A percentile compares a stretch with the other conserved stretches of the same genome.
These are phyloP conservation scores for Zeuzera pyrina DNA, from an alignment of 2,888 invertebrate genomes.

Conservation along the genomic window DNA sequence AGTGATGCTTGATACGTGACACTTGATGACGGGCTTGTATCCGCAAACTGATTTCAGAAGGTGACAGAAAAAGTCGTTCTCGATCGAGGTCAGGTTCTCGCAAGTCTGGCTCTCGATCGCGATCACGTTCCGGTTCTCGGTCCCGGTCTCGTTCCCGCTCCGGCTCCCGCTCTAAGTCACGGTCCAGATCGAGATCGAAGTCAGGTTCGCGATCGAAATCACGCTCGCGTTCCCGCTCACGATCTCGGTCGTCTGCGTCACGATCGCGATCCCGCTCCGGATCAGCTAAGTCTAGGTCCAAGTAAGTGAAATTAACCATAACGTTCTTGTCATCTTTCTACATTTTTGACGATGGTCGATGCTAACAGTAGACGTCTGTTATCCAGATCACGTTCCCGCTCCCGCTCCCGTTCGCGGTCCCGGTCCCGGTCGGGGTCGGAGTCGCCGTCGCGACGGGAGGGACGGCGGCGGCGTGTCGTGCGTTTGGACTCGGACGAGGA, in stretches of 20 bases:
- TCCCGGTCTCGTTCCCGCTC: slow-evolving; percentile 35
- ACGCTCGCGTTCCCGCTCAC: slow-evolving; percentile 21
- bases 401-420: slow-evolving; percentile 33
- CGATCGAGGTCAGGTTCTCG: slow-evolving; percentile 26
- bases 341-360: too few relatives aligned
- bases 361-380: slow-evolving; percentile 32
- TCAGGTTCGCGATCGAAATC: slow-evolving; percentile 26
- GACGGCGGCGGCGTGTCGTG: slow-evolving; percentile 60
- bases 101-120: slow-evolving; percentile 25
- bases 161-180: slow-evolving; percentile 17
- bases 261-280: slow-evolving; percentile 36
- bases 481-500: slow-evolving; percentile 75
- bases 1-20: too few relatives aligned
- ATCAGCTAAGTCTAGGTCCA: slow-evolving; percentile 31
- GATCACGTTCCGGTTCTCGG: slow-evolving; percentile 15
- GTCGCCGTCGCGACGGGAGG: slow-evolving; percentile 27
- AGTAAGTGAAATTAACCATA: too few relatives aligned
- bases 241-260: slow-evolving; percentile 25
- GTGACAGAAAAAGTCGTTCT: slow-evolving; percentile 18
- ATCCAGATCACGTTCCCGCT: slow-evolving; percentile 27
- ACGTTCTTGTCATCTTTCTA: too few relatives aligned
- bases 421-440: slow-evolving; percentile 25
- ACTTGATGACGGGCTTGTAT: too few relatives aligned
- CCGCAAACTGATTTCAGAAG: too few relatives aligned
- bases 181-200: slow-evolving; percentile 26